Percentiles rank a stretch among this genome's conserved stretches.
phyloP scores from a whole-genome alignment of 2,797 vertebrate species.

The Orientallactaga sibirica region DNA sequence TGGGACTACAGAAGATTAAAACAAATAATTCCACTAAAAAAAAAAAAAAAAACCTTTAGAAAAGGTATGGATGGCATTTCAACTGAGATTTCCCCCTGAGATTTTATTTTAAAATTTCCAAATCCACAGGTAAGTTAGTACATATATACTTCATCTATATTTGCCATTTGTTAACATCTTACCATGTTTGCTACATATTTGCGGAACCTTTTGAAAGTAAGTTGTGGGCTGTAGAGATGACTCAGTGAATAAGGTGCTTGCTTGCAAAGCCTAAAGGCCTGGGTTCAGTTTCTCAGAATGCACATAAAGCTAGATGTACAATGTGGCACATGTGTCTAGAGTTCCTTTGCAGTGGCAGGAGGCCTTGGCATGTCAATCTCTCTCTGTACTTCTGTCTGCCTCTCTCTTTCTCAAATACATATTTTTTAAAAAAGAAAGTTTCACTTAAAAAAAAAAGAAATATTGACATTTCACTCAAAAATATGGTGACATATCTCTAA shows the following conservation, averaged over 20 bases:
- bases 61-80: conserved; percentile 11
- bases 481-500: not conserved
- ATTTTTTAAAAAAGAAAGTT: not conserved
- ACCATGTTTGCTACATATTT: not conserved
- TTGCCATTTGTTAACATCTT: conserved; percentile 39
- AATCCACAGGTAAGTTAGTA: conserved; percentile 17
- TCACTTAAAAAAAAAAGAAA: too few species aligned
- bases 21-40: conserved; percentile 42
- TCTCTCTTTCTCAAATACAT: too few species aligned
- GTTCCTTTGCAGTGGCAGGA: too few species aligned
- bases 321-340: too few species aligned
- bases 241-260: too few species aligned
- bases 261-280: too few species aligned
- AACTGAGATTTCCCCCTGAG: conserved; percentile 4
- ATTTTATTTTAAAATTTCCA: conserved; percentile 62
- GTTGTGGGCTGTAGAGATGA: not conserved
- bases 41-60: not conserved
- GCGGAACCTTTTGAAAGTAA: conserved; percentile 46
- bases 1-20: conserved; percentile 14
- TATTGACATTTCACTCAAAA: conserved; percentile 47
- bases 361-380: too few species aligned
- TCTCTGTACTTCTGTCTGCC: too few species aligned
- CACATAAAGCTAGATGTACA: too few species aligned
- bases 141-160: not conserved
- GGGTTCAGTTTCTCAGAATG: too few species aligned